phyloP scores from a whole-genome alignment of 2,888 invertebrate genomes.

The Panzeria rudis region DNA sequence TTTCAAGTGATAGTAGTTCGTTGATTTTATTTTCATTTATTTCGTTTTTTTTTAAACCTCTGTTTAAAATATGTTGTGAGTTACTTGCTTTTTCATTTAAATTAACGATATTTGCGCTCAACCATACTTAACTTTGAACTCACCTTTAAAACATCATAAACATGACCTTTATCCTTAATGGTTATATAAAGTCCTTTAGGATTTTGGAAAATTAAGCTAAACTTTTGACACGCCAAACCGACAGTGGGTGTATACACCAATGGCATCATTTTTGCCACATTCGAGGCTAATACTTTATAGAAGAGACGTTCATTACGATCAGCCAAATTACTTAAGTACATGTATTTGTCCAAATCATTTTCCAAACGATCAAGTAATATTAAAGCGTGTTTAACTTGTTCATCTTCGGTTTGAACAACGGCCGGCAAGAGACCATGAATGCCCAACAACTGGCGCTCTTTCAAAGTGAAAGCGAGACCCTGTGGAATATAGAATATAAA shows the following conservation, averaged over 20 bases:
- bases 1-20: too few relatives aligned
- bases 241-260: conserved; percentile 99
- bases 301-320: conserved; percentile 98
- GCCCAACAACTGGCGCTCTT: conserved; percentile 96
- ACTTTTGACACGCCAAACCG: conserved; percentile 98
- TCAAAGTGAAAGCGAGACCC: conserved; percentile 97
- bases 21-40: too few relatives aligned
- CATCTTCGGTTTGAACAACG: conserved; percentile 93
- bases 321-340: conserved; percentile 92
- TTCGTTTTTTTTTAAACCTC: too few relatives aligned
- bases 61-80: too few relatives aligned
- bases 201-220: conserved; percentile 94
- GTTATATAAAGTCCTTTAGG: conserved; percentile 98
- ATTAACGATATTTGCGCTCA: too few relatives aligned
- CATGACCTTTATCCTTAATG: conserved; percentile 97
- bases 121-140: conserved; percentile 79
- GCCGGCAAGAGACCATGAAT: conserved; percentile 98
- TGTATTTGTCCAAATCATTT: conserved; percentile 96
- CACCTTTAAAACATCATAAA: conserved; percentile 96
- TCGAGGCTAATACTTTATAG: conserved; percentile 93
- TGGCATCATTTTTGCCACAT: conserved; percentile 97
- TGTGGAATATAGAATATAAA: conserved; percentile 80
- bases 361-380: conserved; percentile 92
- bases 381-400: conserved; percentile 93
- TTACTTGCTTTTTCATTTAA: too few relatives aligned